Conservation (phyloP, 2,113 vertebrate species). For the Chascanopsetta lugubris region DNA sequence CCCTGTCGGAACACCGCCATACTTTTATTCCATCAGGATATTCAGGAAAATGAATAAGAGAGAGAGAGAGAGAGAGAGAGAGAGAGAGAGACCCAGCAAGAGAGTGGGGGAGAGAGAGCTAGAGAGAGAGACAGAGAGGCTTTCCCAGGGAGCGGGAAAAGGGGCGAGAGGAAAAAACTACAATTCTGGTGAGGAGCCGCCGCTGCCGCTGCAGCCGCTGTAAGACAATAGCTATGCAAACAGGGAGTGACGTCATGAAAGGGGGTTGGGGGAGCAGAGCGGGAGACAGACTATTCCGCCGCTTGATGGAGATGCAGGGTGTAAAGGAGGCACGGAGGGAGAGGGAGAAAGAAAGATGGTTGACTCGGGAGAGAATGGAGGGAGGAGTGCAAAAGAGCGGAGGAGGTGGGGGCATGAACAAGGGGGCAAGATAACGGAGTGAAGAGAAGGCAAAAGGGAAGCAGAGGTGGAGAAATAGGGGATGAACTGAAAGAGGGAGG, state of each 20-base stretch:
- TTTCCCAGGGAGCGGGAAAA: constrained; percentile 63
- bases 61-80: constrained; percentile 23
- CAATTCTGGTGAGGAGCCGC: constrained; percentile 73
- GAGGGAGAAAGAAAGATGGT: neutral
- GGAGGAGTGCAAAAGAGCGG: neutral
- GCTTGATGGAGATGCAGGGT: constrained; percentile 62
- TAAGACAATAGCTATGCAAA: constrained; percentile 93
- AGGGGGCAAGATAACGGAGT: constrained; percentile 26
- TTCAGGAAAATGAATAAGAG: neutral
- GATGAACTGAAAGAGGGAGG: constrained; percentile 2
- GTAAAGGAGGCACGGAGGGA: neutral
- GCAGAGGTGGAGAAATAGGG: constrained; percentile 4
- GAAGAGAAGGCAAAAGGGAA: neutral
- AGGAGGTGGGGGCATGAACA: constrained; percentile 1
- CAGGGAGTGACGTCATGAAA: constrained; percentile 88
- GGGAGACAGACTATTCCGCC: constrained; percentile 34
- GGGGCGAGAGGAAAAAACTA: constrained; percentile 18
- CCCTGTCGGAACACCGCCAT: too few relatives aligned
- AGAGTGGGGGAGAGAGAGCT: constrained; percentile 40
- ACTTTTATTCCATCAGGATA: too few relatives aligned
- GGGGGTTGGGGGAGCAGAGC: constrained; percentile 1
- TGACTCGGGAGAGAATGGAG: neutral
- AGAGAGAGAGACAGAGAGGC: constrained; percentile 46
- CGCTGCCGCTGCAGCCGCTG: constrained; percentile 80
- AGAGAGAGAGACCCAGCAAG: constrained; percentile 1